Percentiles rank a stretch among this genome's conserved stretches.
Evolutionary conservation across 2,113 vertebrate species (phyloP).

Genomic region (Platysteira castanea): DNA sequence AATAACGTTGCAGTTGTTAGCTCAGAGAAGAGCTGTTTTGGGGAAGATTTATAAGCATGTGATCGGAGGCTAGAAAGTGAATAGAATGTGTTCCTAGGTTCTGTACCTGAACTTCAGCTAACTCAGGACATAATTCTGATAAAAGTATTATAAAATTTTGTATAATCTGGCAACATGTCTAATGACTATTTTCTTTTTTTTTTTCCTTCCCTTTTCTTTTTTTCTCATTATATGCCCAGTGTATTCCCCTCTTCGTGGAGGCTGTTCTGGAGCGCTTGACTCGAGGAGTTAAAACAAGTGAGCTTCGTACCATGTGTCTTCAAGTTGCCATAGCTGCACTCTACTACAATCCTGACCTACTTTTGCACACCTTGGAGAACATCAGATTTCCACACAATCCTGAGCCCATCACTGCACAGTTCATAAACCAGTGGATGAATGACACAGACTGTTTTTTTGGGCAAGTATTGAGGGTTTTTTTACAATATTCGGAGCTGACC

Average conservation of each 20-base stretch:
- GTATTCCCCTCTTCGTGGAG: constrained; percentile 93
- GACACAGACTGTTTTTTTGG: constrained; percentile 96
- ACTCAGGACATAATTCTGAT: neutral
- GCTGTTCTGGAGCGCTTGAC: constrained; percentile 91
- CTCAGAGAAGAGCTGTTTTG: neutral
- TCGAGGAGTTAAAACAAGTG: constrained; percentile 90
- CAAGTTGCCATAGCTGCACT: constrained; percentile 94
- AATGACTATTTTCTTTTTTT: neutral
- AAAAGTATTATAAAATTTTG: neutral
- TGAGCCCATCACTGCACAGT: constrained; percentile 92
- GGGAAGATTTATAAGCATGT: neutral
- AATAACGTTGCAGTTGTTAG: neutral
- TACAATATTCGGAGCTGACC: neutral
- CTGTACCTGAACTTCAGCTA: neutral
- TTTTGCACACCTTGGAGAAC: constrained; percentile 90
- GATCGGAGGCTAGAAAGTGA: neutral
- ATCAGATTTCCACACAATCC: constrained; percentile 89
- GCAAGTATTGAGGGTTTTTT: constrained; percentile 60
- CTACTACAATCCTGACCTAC: constrained; percentile 90
- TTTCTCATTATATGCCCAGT: constrained; percentile 64
- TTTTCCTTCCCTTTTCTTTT: neutral
- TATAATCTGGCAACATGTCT: neutral
- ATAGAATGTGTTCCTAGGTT: neutral
- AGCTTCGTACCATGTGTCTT: constrained; percentile 95
- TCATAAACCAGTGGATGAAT: constrained; percentile 98